A percentile compares a stretch with the other conserved stretches of the same genome.
Conservation (phyloP, 2,888 invertebrate species). For the Microdon myrmicae region DNA sequence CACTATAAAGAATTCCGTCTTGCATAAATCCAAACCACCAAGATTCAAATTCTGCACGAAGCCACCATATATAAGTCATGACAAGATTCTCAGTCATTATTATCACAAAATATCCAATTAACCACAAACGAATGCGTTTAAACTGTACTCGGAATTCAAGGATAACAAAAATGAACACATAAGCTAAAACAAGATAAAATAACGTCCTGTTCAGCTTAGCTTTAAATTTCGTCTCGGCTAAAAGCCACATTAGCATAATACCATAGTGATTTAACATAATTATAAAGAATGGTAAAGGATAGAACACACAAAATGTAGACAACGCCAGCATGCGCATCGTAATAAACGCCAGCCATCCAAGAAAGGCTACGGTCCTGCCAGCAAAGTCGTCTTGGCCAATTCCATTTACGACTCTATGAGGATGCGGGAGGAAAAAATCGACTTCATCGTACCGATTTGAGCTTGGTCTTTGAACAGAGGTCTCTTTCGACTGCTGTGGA, state of each 20-base stretch:
- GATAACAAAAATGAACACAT: slow-evolving; percentile 79
- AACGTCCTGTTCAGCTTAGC: slow-evolving; percentile 69
- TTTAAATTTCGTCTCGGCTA: slow-evolving; percentile 71
- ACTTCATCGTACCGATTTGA: slow-evolving; percentile 56
- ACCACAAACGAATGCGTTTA: slow-evolving; percentile 77
- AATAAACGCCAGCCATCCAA: slow-evolving; percentile 83
- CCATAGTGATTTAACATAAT: slow-evolving; percentile 73
- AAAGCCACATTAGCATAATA: slow-evolving; percentile 73
- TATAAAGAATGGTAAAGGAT: slow-evolving; percentile 72
- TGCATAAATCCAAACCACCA: slow-evolving; percentile 80
- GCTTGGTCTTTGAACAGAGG: slow-evolving; percentile 17
- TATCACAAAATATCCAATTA: slow-evolving; percentile 74
- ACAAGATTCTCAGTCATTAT: slow-evolving; percentile 75
- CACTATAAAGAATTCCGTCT: slow-evolving; percentile 72
- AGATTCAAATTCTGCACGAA: slow-evolving; percentile 69
- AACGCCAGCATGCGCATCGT: slow-evolving; percentile 77
- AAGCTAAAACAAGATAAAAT: slow-evolving; percentile 78
- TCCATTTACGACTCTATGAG: slow-evolving; percentile 71
- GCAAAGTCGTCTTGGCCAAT: slow-evolving; percentile 80
- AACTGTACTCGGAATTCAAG: slow-evolving; percentile 84
- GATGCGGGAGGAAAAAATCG: slow-evolving; percentile 65
- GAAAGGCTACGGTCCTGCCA: slow-evolving; percentile 75
- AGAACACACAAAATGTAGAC: slow-evolving; percentile 76
- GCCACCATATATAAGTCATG: slow-evolving; percentile 78
- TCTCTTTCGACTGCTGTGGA: slow-evolving; percentile 8